These are phyloP conservation scores for Smittia aterrima DNA, from an alignment of 2,888 invertebrate genomes.

Conservation along the genomic window DNA sequence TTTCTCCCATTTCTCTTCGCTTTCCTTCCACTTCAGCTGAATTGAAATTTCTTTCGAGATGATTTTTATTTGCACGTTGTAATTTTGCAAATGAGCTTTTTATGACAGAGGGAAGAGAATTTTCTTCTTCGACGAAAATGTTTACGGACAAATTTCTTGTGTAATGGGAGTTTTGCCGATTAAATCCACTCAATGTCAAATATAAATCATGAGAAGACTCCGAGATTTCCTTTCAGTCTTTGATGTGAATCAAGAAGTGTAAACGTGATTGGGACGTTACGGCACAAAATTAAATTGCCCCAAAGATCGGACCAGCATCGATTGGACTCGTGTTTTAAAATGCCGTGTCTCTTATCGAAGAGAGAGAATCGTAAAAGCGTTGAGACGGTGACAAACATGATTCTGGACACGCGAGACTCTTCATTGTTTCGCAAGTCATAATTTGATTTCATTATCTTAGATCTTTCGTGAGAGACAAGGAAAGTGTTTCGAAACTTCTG, in stretches of 20 bases:
- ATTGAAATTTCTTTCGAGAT: conserved; percentile 20
- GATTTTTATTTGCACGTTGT: conserved; percentile 37
- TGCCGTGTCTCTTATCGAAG: too few relatives aligned
- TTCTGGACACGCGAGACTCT: too few relatives aligned
- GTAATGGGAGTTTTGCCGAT: conserved; percentile 9
- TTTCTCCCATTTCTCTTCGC: not conserved
- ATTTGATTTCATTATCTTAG: too few relatives aligned
- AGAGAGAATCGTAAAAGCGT: too few relatives aligned
- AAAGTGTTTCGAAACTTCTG: too few relatives aligned
- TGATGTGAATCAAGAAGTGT: not conserved
- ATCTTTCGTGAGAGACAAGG: too few relatives aligned
- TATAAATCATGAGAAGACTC: not conserved
- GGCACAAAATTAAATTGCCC: too few relatives aligned
- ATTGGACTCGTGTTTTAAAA: too few relatives aligned
- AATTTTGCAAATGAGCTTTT: conserved; percentile 33
- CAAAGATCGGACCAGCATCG: too few relatives aligned
- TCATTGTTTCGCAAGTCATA: too few relatives aligned
- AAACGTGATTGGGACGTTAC: not conserved
- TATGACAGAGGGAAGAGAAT: conserved; percentile 5
- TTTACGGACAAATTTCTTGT: conserved; percentile 4
- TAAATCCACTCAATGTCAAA: conserved; percentile 23
- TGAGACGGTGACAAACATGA: too few relatives aligned
- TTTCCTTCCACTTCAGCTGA: not conserved
- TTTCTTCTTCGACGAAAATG: conserved; percentile 11
- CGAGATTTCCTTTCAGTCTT: not conserved